These are phyloP conservation scores for Amphipoea lucens DNA, from an alignment of 2,888 invertebrate species.

Conservation along the genomic window DNA sequence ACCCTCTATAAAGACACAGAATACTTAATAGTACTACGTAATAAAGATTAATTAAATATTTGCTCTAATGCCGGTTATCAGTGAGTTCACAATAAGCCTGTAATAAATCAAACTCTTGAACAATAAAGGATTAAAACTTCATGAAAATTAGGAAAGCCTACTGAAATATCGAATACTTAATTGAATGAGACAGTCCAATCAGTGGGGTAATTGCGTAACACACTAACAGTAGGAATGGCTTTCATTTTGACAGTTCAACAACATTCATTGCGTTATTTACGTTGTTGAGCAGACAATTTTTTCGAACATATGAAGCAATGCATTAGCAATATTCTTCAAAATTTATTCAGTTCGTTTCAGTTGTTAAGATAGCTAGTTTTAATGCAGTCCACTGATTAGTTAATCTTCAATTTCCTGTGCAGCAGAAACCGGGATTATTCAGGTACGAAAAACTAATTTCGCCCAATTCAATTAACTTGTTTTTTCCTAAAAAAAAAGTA, in stretches of 20 bases:
- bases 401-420: neutral
- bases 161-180: neutral
- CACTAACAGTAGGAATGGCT: neutral
- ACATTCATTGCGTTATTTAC: neutral
- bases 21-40: too few relatives aligned
- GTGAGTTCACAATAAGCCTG: neutral
- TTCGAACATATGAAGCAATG: neutral
- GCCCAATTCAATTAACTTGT: conserved; percentile 10
- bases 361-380: neutral
- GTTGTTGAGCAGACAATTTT: neutral
- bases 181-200: neutral
- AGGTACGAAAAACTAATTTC: conserved; percentile 8
- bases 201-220: neutral
- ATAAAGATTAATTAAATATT: neutral
- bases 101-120: neutral
- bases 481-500: conserved; percentile 14
- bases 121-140: conserved; percentile 1
- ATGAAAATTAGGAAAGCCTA: neutral
- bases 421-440: neutral
- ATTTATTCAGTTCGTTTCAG: neutral
- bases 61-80: neutral
- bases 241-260: neutral
- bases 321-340: neutral
- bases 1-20: too few relatives aligned
- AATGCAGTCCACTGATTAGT: neutral